Conservation (phyloP, 2,888 invertebrate species). For the Leptinotarsa tumamoca region DNA sequence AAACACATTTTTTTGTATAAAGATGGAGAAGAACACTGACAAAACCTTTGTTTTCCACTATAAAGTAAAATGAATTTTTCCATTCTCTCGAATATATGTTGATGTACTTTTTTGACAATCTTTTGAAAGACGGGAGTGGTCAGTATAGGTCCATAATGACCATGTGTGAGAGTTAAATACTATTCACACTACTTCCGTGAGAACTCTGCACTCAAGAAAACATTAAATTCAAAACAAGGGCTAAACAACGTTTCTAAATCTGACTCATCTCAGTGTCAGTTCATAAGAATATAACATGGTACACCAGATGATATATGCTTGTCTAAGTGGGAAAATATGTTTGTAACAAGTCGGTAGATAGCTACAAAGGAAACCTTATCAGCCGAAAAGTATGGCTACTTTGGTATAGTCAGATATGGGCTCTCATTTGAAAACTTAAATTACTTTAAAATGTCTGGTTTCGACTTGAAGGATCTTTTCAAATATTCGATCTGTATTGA, state of each 20-base stretch:
- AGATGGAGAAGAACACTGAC: too few relatives aligned
- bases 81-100: too few relatives aligned
- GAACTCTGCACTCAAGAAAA: background rate
- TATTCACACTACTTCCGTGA: too few relatives aligned
- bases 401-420: conserved; percentile 46
- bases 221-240: background rate
- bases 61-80: too few relatives aligned
- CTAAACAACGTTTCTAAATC: background rate
- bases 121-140: too few relatives aligned
- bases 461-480: conserved; percentile 28
- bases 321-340: conserved; percentile 58
- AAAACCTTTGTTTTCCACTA: too few relatives aligned
- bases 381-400: conserved; percentile 48
- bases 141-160: too few relatives aligned
- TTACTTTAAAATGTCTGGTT: conserved; percentile 33
- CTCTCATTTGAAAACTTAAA: conserved; percentile 35
- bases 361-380: conserved; percentile 53
- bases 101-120: too few relatives aligned
- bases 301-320: conserved; percentile 51
- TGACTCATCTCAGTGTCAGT: conserved; percentile 36
- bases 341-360: conserved; percentile 54
- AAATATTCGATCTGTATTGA: conserved; percentile 27
- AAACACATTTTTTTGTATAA: too few relatives aligned
- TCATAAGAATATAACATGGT: conserved; percentile 23
- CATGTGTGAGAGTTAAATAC: too few relatives aligned